Percentiles rank a stretch among this genome's conserved stretches.
phyloP scores from a whole-genome alignment of 53 echinoderm and acorn worm genomes.

The Paelopatides confundens region DNA sequence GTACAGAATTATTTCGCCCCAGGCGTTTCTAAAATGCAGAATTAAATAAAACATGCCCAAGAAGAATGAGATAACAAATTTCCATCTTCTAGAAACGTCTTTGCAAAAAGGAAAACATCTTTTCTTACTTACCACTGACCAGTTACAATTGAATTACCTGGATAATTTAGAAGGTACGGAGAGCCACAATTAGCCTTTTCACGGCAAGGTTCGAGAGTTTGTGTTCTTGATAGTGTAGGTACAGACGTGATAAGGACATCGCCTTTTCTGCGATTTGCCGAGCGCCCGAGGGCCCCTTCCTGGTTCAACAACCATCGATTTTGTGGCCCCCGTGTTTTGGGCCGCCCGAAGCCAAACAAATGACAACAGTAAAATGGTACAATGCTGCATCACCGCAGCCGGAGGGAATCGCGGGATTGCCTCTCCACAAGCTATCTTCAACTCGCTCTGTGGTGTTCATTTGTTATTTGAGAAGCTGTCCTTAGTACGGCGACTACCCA shows the following conservation, averaged over 20 bases:
- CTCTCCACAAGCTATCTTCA: conserved; percentile 47
- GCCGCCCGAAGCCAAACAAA: conserved; percentile 41
- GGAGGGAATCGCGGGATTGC: conserved; percentile 28
- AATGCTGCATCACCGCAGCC: conserved; percentile 34
- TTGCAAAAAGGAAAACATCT: conserved; percentile 50
- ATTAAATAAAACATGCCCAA: conserved; percentile 45
- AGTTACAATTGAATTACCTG: conserved; percentile 48
- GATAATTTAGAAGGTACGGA: conserved; percentile 33
- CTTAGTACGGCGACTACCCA: background rate
- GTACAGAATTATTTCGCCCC: conserved; percentile 3
- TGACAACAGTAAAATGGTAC: conserved; percentile 27
- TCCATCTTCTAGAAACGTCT: conserved; percentile 37
- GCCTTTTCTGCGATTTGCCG: conserved; percentile 20
- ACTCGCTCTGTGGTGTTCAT: conserved; percentile 8
- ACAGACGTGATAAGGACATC: conserved; percentile 18
- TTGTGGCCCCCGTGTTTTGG: conserved; percentile 43
- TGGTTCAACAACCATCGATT: conserved; percentile 53
- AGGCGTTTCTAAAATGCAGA: background rate
- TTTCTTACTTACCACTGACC: conserved; percentile 50
- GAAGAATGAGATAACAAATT: conserved; percentile 52
- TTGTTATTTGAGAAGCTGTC: conserved; percentile 1
- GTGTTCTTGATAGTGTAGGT: background rate
- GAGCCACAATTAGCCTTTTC: conserved; percentile 43
- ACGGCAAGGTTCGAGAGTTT: conserved; percentile 21
- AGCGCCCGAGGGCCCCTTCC: conserved; percentile 33